phyloP scores from a whole-genome alignment of 2,113 vertebrate genomes.

The Steatornis caripensis region DNA sequence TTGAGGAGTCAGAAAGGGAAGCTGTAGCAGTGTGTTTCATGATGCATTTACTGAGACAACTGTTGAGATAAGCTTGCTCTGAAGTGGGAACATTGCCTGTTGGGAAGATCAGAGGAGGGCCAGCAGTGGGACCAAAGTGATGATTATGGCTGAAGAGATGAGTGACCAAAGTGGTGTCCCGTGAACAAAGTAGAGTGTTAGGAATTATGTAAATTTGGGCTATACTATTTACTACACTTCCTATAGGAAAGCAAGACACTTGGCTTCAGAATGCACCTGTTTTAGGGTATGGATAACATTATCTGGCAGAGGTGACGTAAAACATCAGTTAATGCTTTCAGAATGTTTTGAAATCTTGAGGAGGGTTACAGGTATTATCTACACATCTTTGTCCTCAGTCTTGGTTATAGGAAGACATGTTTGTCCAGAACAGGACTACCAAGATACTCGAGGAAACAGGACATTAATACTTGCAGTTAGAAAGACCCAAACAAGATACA shows the following conservation, averaged over 20 bases:
- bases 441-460: not conserved
- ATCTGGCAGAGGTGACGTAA: not conserved
- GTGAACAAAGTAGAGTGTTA: not conserved
- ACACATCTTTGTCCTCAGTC: not conserved
- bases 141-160: not conserved
- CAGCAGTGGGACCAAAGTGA: not conserved
- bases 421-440: not conserved
- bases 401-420: not conserved
- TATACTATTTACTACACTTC: not conserved
- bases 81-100: accelerated
- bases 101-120: not conserved
- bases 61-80: not conserved
- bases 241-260: not conserved
- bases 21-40: accelerated
- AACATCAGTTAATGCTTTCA: not conserved
- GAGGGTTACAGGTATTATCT: not conserved
- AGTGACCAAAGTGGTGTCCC: not conserved
- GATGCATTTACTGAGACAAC: accelerated
- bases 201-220: not conserved
- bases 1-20: not conserved
- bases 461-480: not conserved
- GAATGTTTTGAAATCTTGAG: not conserved
- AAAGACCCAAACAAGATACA: not conserved
- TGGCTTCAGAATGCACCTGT: accelerated
- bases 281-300: not conserved